phyloP scores from a whole-genome alignment of 2,888 invertebrate genomes.

The Nephrotoma appendiculata region DNA sequence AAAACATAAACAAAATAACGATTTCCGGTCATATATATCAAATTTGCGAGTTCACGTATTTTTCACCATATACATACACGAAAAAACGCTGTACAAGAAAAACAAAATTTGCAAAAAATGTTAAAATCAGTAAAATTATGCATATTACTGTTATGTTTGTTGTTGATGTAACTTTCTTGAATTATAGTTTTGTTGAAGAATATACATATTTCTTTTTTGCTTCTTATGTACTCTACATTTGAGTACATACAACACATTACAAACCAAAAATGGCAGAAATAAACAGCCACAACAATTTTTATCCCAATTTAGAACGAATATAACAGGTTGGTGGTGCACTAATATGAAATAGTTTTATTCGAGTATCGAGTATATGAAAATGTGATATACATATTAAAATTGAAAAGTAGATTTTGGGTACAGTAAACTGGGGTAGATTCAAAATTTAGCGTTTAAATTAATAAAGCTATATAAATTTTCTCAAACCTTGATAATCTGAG shows the following conservation, averaged over 20 bases:
- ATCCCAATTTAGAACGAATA: background rate
- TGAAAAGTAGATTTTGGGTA: no score
- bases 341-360: no score
- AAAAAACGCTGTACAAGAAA: background rate
- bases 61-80: background rate
- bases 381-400: no score
- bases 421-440: no score
- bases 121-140: background rate
- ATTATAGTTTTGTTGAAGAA: background rate
- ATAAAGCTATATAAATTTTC: no score
- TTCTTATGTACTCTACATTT: background rate
- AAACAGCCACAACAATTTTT: background rate
- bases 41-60: no score
- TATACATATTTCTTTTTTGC: background rate
- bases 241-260: background rate
- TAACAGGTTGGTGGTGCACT: background rate
- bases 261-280: background rate
- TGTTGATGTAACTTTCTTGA: background rate
- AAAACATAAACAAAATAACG: no score
- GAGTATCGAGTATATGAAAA: no score
- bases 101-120: background rate
- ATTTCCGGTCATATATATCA: no score
- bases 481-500: no score
- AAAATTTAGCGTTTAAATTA: no score
- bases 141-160: background rate